phyloP scores from a whole-genome alignment of 2,888 invertebrate species.

The Julus scandinavius region DNA sequence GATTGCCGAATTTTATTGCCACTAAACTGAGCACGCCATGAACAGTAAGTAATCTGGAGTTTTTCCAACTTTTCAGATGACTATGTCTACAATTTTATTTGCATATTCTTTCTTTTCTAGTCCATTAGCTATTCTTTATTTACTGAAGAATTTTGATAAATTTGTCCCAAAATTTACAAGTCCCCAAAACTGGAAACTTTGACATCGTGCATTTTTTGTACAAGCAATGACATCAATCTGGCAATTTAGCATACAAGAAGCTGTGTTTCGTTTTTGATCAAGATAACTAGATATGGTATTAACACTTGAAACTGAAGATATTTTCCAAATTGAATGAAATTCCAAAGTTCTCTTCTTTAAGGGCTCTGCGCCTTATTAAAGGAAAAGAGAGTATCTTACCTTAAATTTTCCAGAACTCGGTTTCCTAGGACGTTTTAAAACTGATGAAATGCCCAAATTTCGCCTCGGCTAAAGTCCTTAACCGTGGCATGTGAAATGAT shows the following conservation, averaged over 20 bases:
- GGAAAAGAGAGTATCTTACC: not conserved
- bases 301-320: not conserved
- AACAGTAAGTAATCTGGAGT: not conserved
- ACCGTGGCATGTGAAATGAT: slow-evolving; percentile 17
- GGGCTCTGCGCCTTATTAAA: not conserved
- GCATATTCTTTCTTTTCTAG: too few relatives aligned
- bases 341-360: not conserved
- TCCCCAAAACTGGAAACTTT: too few relatives aligned
- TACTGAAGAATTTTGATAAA: too few relatives aligned
- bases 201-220: too few relatives aligned
- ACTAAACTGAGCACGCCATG: not conserved
- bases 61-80: not conserved
- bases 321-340: not conserved
- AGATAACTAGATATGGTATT: too few relatives aligned
- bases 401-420: not conserved
- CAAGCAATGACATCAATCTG: too few relatives aligned
- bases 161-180: too few relatives aligned
- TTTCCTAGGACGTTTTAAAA: slow-evolving; percentile 20
- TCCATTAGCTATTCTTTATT: too few relatives aligned
- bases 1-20: not conserved
- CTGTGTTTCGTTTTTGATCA: too few relatives aligned
- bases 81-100: too few relatives aligned
- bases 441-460: slow-evolving; percentile 7
- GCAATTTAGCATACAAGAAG: too few relatives aligned
- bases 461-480: slow-evolving; percentile 19